These are phyloP conservation scores for Pseudomyrmex gracilis DNA, from an alignment of 1,140 invertebrate species.

Conservation along the genomic window DNA sequence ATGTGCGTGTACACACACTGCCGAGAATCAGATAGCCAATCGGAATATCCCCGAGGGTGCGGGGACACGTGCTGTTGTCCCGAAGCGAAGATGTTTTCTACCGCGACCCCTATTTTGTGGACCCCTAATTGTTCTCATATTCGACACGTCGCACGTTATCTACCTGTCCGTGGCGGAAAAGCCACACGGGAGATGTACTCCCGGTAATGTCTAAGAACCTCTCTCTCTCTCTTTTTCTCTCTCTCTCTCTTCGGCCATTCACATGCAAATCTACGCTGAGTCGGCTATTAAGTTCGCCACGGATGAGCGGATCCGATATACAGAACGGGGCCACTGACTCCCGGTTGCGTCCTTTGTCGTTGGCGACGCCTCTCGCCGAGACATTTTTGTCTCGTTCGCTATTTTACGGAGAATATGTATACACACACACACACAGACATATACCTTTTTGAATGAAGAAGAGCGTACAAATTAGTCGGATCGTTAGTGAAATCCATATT, in stretches of 20 bases:
- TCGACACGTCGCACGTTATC: conserved; percentile 57
- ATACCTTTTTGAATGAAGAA: conserved; percentile 15
- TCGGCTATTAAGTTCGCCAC: conserved; percentile 57
- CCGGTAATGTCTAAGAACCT: conserved; percentile 54
- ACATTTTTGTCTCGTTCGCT: conserved; percentile 34
- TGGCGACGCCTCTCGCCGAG: conserved; percentile 18
- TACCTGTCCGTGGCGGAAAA: conserved; percentile 25
- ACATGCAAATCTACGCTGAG: conserved; percentile 68
- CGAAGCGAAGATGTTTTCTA: conserved; percentile 53
- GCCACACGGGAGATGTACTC: background rate
- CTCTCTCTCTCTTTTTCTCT: background rate
- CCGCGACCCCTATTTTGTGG: conserved; percentile 19
- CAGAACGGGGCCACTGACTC: conserved; percentile 5
- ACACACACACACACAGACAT: too few species aligned
- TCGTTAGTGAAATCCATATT: conserved; percentile 60
- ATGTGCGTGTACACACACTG: background rate
- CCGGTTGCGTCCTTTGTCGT: conserved; percentile 34
- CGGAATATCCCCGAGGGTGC: conserved; percentile 34
- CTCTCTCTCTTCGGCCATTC: conserved; percentile 44
- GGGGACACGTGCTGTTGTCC: conserved; percentile 60
- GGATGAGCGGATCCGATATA: conserved; percentile 36
- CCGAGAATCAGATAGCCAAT: conserved; percentile 30
- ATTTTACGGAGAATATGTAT: conserved; percentile 16
- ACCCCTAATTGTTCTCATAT: conserved; percentile 67
- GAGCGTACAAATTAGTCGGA: conserved; percentile 64